phyloP scores from a whole-genome alignment of 2,888 invertebrate species.

The Suillia variegata region DNA sequence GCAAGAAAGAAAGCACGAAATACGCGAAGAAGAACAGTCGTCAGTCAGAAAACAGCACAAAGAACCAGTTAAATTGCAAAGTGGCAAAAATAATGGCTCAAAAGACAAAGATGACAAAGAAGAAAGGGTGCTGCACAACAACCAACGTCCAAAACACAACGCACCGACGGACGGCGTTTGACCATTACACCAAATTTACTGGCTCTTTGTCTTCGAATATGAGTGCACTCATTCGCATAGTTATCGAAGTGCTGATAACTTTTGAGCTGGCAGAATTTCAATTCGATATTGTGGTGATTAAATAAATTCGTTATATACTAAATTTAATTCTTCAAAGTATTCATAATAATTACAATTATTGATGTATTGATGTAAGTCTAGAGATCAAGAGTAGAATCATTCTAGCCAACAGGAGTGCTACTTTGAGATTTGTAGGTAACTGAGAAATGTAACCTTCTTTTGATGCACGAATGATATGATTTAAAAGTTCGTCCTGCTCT shows the following conservation, averaged over 20 bases:
- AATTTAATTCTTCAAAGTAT: too few relatives aligned
- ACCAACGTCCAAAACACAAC: not conserved
- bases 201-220: not conserved
- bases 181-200: slow-evolving; percentile 2
- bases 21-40: not conserved
- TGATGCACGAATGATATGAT: too few relatives aligned
- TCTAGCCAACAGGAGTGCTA: too few relatives aligned
- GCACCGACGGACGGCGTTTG: not conserved
- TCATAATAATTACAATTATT: too few relatives aligned
- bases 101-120: not conserved
- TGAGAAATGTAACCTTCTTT: too few relatives aligned
- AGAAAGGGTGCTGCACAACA: not conserved
- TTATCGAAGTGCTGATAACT: not conserved
- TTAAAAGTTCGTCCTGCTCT: too few relatives aligned
- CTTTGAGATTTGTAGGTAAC: too few relatives aligned
- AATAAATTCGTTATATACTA: too few relatives aligned
- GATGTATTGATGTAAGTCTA: too few relatives aligned
- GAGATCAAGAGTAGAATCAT: too few relatives aligned
- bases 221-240: not conserved
- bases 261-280: not conserved
- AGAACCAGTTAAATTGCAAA: not conserved
- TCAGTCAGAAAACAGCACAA: not conserved
- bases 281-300: not conserved
- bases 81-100: not conserved
- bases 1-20: not conserved